Evolutionary conservation across 2,888 invertebrate species (phyloP).

Genomic region (Aporophyla lueneburgensis): DNA sequence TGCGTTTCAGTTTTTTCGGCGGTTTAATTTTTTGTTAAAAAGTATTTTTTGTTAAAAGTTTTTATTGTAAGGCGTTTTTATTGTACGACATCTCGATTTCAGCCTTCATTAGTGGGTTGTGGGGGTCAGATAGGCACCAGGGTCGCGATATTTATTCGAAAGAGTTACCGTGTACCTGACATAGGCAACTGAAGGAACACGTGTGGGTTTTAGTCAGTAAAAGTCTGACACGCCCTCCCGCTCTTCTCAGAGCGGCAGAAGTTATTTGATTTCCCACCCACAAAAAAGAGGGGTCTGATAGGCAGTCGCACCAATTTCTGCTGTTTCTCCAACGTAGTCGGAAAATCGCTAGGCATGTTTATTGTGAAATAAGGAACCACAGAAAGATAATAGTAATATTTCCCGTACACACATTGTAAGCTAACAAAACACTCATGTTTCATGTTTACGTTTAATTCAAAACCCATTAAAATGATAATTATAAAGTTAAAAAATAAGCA

Average conservation of each 20-base stretch:
- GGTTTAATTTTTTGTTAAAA: no score
- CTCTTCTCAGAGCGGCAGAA: no score
- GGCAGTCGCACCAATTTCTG: background rate
- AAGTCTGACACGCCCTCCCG: no score
- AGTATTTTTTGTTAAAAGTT: no score
- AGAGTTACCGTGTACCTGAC: no score
- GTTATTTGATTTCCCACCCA: no score
- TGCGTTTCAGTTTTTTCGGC: no score
- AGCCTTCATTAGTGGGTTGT: background rate
- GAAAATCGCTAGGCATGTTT: background rate
- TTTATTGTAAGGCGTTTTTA: background rate
- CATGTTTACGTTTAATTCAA: constrained; percentile 36
- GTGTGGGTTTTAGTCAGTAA: no score
- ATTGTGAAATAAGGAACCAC: background rate
- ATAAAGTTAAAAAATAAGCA: constrained; percentile 39
- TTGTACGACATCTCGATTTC: no score
- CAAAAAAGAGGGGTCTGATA: background rate
- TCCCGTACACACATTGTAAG: background rate
- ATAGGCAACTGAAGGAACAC: no score
- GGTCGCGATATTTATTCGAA: no score
- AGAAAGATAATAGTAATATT: background rate
- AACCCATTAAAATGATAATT: constrained; percentile 41
- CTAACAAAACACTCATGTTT: constrained; percentile 5
- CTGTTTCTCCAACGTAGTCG: background rate
- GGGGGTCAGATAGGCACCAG: background rate